Base-by-base conservation (phyloP, 2,113 vertebrate species). In the Ibidorhyncha struthersii region DNA sequence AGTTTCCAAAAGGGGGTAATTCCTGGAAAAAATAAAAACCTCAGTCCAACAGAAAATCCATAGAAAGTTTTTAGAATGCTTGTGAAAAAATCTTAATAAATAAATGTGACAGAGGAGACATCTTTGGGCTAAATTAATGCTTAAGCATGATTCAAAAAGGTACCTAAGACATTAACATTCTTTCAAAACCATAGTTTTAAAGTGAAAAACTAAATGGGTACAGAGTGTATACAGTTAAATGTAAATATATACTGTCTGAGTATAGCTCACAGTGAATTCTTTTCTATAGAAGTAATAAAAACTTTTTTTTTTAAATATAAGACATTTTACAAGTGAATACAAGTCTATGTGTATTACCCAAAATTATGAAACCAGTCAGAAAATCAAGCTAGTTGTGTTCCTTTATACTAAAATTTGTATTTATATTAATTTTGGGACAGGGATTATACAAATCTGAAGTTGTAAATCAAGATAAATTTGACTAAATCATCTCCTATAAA, bases 31-130 rank as follows among this genome's bases (percentile, higher is more conserved):
- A 45, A 41, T 45, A 69, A 73, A 89, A 67, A 23, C 15, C 5
- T 78, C 36, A 67, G 49, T 59, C 58, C 26, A 83, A 52, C 36
- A 43, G 14, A 83, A 88, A 88, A 71, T 25, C 25, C 16, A 65
- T 10, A 66, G 52, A 61, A 89, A 53, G 3, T 8, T 59, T 89
- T 97, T 80, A 91, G n/a, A 94, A 69, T 12, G 4, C 17, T 63
- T 78, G 69, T 49, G 17, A 59, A 86, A 97, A 92, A 70, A 66
- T 9, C 21, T 74, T 53, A 50, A 86, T 85, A 95, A 97, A 93
- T 91, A 84, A 96, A 96, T 87, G 74, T 94, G 86, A 97, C 97
- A 97, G 65, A 93, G 53, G 82, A 92, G 69, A 89, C 7, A 74
- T 29, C 49, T 77, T 92, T 85, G 89, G 65, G 56, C 52, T 90